These are phyloP conservation scores for Notarius lentiginosus DNA, from an alignment of 2,113 vertebrate species.

Conservation along the genomic window DNA sequence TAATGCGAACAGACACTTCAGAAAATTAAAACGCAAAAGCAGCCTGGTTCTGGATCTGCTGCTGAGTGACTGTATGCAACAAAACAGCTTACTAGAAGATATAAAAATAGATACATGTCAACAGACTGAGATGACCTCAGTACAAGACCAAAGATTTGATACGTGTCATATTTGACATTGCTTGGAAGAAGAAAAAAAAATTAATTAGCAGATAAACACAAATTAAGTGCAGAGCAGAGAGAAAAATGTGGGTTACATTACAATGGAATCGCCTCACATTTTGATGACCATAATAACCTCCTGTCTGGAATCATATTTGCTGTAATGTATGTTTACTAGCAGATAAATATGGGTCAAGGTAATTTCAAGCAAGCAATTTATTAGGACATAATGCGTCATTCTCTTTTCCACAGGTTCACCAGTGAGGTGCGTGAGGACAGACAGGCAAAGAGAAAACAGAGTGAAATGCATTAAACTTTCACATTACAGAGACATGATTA, in stretches of 20 bases:
- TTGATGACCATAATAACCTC: not conserved
- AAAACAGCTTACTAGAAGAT: not conserved
- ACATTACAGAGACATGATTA: not conserved
- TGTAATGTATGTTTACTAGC: conserved; percentile 1
- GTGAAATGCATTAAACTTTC: not conserved
- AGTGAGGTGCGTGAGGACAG: not conserved
- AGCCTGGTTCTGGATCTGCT: not conserved
- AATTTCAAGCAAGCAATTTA: not conserved
- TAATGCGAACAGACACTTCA: conserved; percentile 25
- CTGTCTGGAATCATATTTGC: not conserved
- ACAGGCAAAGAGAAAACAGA: not conserved
- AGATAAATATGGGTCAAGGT: not conserved
- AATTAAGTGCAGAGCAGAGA: not conserved
- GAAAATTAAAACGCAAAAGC: conserved; percentile 20
- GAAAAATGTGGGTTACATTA: not conserved
- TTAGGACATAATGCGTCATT: not conserved
- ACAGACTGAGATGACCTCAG: not conserved
- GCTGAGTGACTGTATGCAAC: not conserved
- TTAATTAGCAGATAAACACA: not conserved
- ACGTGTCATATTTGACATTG: not conserved
- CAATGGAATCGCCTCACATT: not conserved
- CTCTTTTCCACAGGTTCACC: not conserved
- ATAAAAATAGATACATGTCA: not conserved
- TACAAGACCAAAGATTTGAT: not conserved
- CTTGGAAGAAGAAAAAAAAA: not conserved